Conservation (phyloP, 1,140 invertebrate genomes). For the Archegozetes longisetosus region DNA sequence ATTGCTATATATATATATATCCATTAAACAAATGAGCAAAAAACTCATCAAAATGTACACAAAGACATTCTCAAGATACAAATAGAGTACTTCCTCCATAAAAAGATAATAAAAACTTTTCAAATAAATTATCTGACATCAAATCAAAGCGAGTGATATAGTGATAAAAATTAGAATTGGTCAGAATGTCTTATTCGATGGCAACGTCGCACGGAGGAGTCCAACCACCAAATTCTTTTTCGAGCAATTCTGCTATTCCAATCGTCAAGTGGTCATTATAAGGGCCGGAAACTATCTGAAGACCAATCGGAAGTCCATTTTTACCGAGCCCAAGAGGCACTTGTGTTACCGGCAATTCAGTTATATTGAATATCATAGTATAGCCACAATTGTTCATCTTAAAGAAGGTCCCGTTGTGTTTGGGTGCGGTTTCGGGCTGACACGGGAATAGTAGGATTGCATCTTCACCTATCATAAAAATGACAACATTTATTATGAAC, state of each 20-base stretch:
- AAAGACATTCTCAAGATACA: too few species aligned
- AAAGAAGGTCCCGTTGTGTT: conserved; percentile 30
- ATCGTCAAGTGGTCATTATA: conserved; percentile 31
- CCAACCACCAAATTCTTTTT: conserved; percentile 21
- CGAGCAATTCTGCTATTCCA: conserved; percentile 33
- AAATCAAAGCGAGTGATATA: not conserved
- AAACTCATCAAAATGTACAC: too few species aligned
- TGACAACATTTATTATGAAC: not conserved
- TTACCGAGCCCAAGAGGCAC: conserved; percentile 29
- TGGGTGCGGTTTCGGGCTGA: conserved; percentile 30
- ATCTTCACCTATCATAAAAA: conserved; percentile 18
- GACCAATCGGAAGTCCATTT: conserved; percentile 30
- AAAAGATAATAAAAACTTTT: too few species aligned
- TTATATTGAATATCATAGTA: conserved; percentile 31
- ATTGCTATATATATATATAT: too few species aligned
- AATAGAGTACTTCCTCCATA: too few species aligned
- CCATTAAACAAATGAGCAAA: too few species aligned
- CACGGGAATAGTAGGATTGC: conserved; percentile 30
- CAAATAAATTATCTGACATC: too few species aligned
- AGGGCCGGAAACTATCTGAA: conserved; percentile 31
- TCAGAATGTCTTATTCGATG: not conserved
- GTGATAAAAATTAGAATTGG: not conserved
- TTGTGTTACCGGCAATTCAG: conserved; percentile 30
- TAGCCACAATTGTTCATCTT: conserved; percentile 30
- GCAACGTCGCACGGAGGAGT: conserved; percentile 2